Conservation (phyloP, 1,140 invertebrate genomes). For the Heliothis virescens region DNA sequence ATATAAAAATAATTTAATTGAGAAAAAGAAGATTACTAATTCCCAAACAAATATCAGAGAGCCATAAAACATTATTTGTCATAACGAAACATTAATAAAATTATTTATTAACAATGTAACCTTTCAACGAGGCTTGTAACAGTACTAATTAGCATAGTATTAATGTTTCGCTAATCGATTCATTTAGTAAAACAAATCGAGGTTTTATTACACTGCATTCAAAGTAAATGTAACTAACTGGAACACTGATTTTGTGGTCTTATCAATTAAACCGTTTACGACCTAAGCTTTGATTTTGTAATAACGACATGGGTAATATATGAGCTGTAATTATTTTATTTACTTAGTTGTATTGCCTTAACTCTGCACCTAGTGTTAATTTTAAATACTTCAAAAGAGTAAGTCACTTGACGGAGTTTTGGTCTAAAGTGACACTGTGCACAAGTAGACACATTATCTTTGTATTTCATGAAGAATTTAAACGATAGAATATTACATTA, state of each 20-base stretch:
- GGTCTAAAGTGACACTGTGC: no score
- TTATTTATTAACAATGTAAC: conserved; percentile 21
- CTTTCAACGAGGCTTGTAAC: background rate
- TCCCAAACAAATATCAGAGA: background rate
- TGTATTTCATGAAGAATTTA: no score
- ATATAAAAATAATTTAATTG: no score
- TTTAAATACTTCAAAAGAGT: no score
- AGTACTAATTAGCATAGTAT: conserved; percentile 12
- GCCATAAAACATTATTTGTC: no score
- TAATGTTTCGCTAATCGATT: conserved; percentile 8
- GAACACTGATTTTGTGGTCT: background rate
- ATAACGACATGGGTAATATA: background rate
- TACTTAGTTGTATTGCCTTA: no score
- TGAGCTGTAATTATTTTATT: background rate
- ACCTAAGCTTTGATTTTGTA: background rate
- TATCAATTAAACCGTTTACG: conserved; percentile 17
- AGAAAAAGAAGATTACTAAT: no score
- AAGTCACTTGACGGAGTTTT: no score
- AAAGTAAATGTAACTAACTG: background rate
- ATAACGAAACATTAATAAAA: background rate
- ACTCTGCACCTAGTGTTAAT: no score
- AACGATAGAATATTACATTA: no score
- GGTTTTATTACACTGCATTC: background rate
- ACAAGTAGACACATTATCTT: no score
- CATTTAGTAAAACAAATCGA: background rate